These are phyloP conservation scores for Plagodis dolabraria DNA, from an alignment of 2,888 invertebrate genomes.

Conservation along the genomic window DNA sequence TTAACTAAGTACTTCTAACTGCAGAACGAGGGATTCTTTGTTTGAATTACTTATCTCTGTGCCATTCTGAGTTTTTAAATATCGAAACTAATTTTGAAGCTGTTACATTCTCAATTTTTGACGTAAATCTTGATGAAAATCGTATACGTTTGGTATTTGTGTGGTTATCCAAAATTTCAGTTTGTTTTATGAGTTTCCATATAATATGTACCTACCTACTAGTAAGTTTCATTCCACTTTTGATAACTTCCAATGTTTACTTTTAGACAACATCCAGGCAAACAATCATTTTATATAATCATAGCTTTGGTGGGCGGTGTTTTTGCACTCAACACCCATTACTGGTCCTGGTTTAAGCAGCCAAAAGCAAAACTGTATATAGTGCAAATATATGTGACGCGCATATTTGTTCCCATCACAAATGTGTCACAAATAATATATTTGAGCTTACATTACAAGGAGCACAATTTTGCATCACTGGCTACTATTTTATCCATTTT, in stretches of 20 bases:
- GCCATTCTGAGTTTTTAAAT: too few relatives aligned
- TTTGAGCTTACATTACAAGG: constrained; percentile 1
- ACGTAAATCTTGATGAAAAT: too few relatives aligned
- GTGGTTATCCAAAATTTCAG: too few relatives aligned
- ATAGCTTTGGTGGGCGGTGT: not conserved
- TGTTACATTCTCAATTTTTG: too few relatives aligned
- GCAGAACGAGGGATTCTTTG: too few relatives aligned
- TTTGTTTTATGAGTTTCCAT: too few relatives aligned
- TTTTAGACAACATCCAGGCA: constrained; percentile 8
- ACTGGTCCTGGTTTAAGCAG: constrained; percentile 3
- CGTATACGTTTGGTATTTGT: too few relatives aligned
- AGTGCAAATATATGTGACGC: not conserved
- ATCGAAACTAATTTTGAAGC: too few relatives aligned
- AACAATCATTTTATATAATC: constrained; percentile 4
- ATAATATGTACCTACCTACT: too few relatives aligned
- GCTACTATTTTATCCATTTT: not conserved
- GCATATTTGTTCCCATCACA: not conserved
- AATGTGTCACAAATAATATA: not conserved
- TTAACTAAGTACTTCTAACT: too few relatives aligned
- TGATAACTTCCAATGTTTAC: not conserved
- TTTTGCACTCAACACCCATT: constrained; percentile 4
- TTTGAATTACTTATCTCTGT: too few relatives aligned
- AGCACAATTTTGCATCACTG: not conserved
- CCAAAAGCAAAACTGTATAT: not conserved
- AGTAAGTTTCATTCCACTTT: too few relatives aligned